A percentile compares a stretch with the other conserved stretches of the same genome.
These are phyloP conservation scores for Benitochromis conjunctus DNA, from an alignment of 2,113 vertebrate species.

Conservation along the genomic window DNA sequence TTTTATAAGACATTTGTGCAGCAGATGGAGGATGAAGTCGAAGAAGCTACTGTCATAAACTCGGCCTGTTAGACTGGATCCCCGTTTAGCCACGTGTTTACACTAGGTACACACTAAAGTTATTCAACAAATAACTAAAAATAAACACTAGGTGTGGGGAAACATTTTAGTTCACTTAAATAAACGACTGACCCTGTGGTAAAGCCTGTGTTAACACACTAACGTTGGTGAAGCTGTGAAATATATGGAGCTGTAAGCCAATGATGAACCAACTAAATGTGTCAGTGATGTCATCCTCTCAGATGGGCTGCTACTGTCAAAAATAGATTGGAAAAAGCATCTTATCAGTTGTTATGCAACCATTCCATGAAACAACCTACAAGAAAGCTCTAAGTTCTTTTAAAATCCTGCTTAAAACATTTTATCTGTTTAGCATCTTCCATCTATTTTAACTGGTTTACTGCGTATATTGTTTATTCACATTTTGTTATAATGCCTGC, in stretches of 20 bases:
- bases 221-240: background rate
- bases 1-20: conserved; percentile 26
- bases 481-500: background rate
- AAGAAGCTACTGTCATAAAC: background rate
- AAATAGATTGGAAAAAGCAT: background rate
- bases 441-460: background rate
- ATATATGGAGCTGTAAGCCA: background rate
- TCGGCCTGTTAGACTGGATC: background rate
- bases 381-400: background rate
- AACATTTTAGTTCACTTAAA: background rate
- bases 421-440: background rate
- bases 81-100: background rate
- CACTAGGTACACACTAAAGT: background rate
- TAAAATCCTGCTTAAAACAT: background rate
- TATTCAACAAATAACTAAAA: background rate
- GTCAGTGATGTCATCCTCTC: background rate
- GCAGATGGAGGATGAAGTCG: conserved; percentile 12
- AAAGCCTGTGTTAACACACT: too few relatives aligned
- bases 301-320: background rate
- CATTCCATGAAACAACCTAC: background rate
- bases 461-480: background rate
- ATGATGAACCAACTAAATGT: background rate
- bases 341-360: background rate
- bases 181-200: too few relatives aligned
- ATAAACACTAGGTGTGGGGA: background rate